phyloP scores from a whole-genome alignment of 2,797 vertebrate genomes.

The Enteromius fasciolatus region DNA sequence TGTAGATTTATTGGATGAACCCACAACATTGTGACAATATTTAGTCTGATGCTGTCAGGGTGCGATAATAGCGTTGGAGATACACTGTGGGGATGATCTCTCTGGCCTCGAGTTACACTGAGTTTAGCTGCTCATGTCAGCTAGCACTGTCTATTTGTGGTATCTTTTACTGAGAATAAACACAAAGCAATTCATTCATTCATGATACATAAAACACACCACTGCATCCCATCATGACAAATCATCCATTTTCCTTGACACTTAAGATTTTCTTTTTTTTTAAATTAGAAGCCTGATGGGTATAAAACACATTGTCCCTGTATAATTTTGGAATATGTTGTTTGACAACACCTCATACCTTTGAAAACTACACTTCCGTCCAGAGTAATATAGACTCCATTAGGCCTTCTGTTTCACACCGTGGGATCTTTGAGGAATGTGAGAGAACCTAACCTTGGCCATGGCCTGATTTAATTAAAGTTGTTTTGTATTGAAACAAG shows the following conservation, averaged over 20 bases:
- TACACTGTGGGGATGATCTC: constrained; percentile 55
- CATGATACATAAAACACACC: constrained; percentile 8
- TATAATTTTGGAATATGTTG: constrained; percentile 11
- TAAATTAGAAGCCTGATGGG: neutral
- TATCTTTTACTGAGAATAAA: constrained; percentile 36
- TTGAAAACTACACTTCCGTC: constrained; percentile 13
- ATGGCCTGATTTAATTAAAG: constrained; percentile 57
- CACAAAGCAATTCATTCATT: constrained; percentile 30
- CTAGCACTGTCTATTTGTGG: constrained; percentile 32
- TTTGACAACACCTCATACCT: neutral
- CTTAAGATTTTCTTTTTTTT: neutral
- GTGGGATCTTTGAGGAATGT: constrained; percentile 39
- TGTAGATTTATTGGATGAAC: constrained; percentile 70
- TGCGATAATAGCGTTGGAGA: constrained; percentile 63
- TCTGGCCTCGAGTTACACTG: constrained; percentile 53
- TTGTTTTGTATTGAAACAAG: constrained; percentile 55
- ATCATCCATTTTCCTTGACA: neutral
- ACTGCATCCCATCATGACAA: neutral
- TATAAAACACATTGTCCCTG: neutral
- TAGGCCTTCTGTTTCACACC: constrained; percentile 29
- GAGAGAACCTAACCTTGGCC: constrained; percentile 48
- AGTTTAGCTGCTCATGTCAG: constrained; percentile 41
- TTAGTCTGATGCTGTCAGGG: constrained; percentile 70
- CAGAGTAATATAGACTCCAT: constrained; percentile 18
- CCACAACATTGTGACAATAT: constrained; percentile 65